A percentile compares a stretch with the other conserved stretches of the same genome.
Evolutionary conservation across 2,888 invertebrate species (phyloP).

Genomic region (Lasioglossum marginatum): DNA sequence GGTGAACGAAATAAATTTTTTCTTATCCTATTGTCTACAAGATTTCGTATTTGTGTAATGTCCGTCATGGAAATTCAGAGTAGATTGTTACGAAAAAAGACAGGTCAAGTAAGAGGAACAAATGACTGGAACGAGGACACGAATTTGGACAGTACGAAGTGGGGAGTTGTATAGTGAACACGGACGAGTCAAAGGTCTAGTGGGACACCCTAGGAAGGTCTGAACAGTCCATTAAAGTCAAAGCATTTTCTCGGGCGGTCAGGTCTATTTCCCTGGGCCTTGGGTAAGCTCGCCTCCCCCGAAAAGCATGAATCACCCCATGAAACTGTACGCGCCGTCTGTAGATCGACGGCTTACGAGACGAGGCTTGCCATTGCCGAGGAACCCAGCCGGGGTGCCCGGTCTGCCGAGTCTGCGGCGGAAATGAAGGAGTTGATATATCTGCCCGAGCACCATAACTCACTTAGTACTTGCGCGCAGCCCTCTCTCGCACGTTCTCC

Average conservation of each 20-base stretch:
- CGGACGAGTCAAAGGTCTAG: neutral
- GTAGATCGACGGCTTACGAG: constrained; percentile 57
- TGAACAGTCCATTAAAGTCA: constrained; percentile 7
- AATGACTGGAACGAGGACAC: neutral
- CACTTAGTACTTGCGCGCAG: constrained; percentile 80
- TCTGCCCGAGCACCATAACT: constrained; percentile 82
- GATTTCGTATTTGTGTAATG: no score
- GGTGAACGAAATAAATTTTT: no score
- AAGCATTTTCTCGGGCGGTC: constrained; percentile 32
- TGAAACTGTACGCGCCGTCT: constrained; percentile 52
- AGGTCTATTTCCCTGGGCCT: constrained; percentile 27
- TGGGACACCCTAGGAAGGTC: neutral
- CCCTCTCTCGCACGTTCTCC: constrained; percentile 40
- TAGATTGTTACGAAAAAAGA: no score
- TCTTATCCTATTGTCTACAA: no score
- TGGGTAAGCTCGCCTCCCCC: neutral
- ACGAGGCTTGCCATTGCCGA: constrained; percentile 55
- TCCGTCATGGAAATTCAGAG: no score
- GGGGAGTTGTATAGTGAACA: neutral
- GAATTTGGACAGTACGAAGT: neutral
- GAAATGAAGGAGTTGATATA: constrained; percentile 83
- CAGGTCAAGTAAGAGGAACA: no score
- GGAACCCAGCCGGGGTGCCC: constrained; percentile 69
- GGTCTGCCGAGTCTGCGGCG: constrained; percentile 78
- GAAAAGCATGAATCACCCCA: constrained; percentile 46